Conservation (phyloP, 2,888 invertebrate genomes). For the Phania funesta region DNA sequence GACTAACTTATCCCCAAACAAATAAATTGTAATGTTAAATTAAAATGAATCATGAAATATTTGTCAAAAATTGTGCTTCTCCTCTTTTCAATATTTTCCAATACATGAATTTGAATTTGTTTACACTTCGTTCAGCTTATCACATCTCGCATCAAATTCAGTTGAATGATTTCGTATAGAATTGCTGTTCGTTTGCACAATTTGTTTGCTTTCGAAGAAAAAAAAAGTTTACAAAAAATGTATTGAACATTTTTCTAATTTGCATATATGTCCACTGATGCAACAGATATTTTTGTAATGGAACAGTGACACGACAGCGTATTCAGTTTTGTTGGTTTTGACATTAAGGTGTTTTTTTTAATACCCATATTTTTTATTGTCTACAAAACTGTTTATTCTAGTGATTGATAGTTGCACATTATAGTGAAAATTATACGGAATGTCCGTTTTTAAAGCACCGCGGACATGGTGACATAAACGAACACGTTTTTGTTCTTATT, state of each 20-base stretch:
- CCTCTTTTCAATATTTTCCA: not conserved
- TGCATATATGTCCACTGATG: constrained; percentile 16
- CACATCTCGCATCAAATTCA: constrained; percentile 46
- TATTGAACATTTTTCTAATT: constrained; percentile 35
- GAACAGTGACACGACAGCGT: not conserved
- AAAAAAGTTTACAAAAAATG: not conserved
- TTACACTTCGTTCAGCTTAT: constrained; percentile 27
- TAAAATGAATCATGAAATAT: no score
- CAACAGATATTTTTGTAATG: not conserved
- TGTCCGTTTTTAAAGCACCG: not conserved
- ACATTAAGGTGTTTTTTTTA: not conserved
- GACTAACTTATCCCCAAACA: no score
- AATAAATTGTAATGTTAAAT: no score
- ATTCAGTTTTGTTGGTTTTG: not conserved
- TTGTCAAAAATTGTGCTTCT: no score
- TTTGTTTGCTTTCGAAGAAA: constrained; percentile 17
- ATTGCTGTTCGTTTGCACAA: constrained; percentile 47
- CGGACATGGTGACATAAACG: not conserved
- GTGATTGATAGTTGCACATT: not conserved
- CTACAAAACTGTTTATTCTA: not conserved
- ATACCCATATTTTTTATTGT: not conserved
- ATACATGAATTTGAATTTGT: constrained; percentile 4
- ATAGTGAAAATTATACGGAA: not conserved
- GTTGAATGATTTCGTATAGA: constrained; percentile 40
- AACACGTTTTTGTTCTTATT: constrained; percentile 4